Evolutionary conservation across 1,140 invertebrate species (phyloP).

Genomic region (fruit fly (Drosophila melanogaster)): DNA sequence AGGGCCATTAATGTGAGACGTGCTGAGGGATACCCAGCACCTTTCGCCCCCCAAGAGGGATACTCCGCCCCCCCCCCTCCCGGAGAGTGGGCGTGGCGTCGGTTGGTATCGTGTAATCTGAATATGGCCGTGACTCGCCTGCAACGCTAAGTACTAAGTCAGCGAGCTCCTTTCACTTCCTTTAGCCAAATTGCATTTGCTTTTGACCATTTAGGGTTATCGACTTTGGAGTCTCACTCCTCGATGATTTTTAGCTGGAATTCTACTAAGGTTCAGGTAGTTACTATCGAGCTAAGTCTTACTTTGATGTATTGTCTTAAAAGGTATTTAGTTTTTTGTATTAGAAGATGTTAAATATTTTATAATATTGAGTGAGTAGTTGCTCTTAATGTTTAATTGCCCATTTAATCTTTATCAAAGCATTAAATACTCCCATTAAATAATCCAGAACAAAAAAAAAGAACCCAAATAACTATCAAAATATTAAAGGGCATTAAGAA

Average conservation of each 20-base stretch:
- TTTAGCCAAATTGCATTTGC: constrained; percentile 68
- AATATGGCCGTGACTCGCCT: constrained; percentile 75
- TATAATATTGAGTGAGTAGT: neutral
- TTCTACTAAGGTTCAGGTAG: neutral
- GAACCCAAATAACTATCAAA: neutral
- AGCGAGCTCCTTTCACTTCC: constrained; percentile 16
- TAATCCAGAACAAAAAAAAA: neutral
- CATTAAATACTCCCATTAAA: neutral
- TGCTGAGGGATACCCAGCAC: constrained; percentile 10
- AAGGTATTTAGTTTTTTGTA: neutral
- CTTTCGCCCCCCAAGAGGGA: neutral
- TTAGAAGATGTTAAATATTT: too few relatives aligned
- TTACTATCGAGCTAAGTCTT: constrained; percentile 6
- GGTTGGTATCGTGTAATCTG: constrained; percentile 66
- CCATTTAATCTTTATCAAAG: too few relatives aligned
- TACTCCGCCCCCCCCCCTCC: neutral
- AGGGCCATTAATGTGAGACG: constrained; percentile 58
- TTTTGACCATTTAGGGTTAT: constrained; percentile 70
- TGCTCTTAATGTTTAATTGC: neutral
- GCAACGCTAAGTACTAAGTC: constrained; percentile 31
- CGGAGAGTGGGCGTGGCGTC: constrained; percentile 26
- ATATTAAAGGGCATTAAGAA: constrained; percentile 1
- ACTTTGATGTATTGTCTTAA: constrained; percentile 32
- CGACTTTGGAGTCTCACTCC: constrained; percentile 28
- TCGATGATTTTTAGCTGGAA: neutral